phyloP scores from a whole-genome alignment of 1,140 invertebrate species.

The Bombus pascuorum region DNA sequence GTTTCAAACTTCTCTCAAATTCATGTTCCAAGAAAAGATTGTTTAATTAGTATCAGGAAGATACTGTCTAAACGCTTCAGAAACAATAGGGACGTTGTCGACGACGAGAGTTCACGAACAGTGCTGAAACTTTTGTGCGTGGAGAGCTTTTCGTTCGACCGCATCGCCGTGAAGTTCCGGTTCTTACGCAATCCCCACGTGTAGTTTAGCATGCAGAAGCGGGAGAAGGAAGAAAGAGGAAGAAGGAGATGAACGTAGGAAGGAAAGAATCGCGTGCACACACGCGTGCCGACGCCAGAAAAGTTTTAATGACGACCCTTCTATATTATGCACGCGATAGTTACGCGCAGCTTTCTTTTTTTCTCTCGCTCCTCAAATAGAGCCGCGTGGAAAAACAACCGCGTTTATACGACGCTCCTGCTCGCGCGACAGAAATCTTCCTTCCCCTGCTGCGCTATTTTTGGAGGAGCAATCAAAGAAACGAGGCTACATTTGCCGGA shows the following conservation, averaged over 20 bases:
- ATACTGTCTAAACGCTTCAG: not conserved
- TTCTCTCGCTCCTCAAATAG: constrained; percentile 18
- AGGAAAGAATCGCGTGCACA: constrained; percentile 36
- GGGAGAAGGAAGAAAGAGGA: not conserved
- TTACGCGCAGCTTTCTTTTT: constrained; percentile 23
- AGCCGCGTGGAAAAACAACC: constrained; percentile 1
- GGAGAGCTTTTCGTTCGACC: not conserved
- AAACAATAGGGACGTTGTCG: not conserved
- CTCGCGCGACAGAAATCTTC: not conserved
- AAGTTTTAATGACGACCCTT: constrained; percentile 39
- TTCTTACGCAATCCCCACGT: constrained; percentile 13
- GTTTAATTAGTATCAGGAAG: not conserved
- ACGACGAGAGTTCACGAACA: not conserved
- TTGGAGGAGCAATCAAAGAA: not conserved
- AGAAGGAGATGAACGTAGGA: constrained; percentile 14
- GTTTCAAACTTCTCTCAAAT: not conserved
- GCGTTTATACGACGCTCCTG: not conserved
- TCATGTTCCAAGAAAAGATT: not conserved
- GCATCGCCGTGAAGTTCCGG: constrained; percentile 2
- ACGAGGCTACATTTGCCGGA: not conserved
- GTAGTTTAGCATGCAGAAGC: constrained; percentile 39
- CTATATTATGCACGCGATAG: constrained; percentile 40
- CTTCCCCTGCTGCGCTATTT: constrained; percentile 5
- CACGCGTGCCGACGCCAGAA: constrained; percentile 28
- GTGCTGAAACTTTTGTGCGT: constrained; percentile 13